Evolutionary conservation across 2,113 vertebrate species (phyloP).

Genomic region (Malurus elegans): DNA sequence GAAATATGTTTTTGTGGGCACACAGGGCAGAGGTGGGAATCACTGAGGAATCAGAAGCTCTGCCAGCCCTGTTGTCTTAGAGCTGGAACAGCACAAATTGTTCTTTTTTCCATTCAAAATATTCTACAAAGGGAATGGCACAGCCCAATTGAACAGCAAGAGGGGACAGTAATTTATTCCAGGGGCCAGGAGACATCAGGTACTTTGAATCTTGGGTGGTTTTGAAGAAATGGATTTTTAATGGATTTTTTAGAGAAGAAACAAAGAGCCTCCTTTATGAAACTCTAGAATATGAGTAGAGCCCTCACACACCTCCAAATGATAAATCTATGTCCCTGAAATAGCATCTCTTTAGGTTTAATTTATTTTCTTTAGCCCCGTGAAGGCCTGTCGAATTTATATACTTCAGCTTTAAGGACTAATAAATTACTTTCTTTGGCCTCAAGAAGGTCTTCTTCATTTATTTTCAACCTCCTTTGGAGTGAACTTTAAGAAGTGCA

Average conservation of each 20-base stretch:
- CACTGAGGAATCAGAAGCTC: neutral
- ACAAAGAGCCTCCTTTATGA: neutral
- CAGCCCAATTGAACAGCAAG: slow-evolving; percentile 19
- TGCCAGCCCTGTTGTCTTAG: neutral
- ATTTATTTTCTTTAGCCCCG: slow-evolving; percentile 73
- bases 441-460: slow-evolving; percentile 67
- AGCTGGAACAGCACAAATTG: slow-evolving; percentile 44
- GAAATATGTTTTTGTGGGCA: neutral
- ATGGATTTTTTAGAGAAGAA: slow-evolving; percentile 48
- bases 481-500: slow-evolving; percentile 21
- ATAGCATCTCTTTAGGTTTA: slow-evolving; percentile 69
- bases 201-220: slow-evolving; percentile 36
- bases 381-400: slow-evolving; percentile 65
- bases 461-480: slow-evolving; percentile 64
- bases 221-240: neutral
- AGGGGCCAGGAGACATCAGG: neutral
- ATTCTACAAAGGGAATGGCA: slow-evolving; percentile 19
- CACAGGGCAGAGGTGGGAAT: neutral
- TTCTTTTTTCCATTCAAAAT: slow-evolving; percentile 40
- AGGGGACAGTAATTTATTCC: slow-evolving; percentile 47
- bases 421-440: slow-evolving; percentile 71
- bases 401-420: slow-evolving; percentile 43
- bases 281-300: slow-evolving; percentile 32
- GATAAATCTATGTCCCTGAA: slow-evolving; percentile 73
- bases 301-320: slow-evolving; percentile 27